phyloP scores from a whole-genome alignment of 1,140 invertebrate species.

The Formica exsecta region DNA sequence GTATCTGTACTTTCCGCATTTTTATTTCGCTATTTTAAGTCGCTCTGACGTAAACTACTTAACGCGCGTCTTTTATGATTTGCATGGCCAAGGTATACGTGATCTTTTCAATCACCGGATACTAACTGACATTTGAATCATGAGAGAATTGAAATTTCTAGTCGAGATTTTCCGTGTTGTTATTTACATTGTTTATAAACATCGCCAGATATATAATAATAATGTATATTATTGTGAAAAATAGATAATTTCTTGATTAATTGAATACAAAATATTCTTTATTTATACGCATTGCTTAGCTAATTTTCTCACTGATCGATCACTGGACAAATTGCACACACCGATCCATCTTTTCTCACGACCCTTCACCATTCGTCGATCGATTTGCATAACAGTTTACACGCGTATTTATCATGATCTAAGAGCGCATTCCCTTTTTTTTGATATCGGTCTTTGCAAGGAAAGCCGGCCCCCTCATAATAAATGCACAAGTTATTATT shows the following conservation, averaged over 20 bases:
- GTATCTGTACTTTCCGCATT: slow-evolving; percentile 1
- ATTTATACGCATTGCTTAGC: slow-evolving; percentile 3
- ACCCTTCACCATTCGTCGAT: slow-evolving; percentile 75
- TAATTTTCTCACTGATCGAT: slow-evolving; percentile 26
- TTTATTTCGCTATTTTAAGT: not conserved
- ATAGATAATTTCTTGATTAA: not conserved
- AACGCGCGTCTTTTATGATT: not conserved
- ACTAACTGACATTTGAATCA: not conserved
- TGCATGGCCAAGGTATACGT: not conserved
- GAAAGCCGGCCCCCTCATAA: slow-evolving; percentile 75
- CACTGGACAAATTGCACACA: slow-evolving; percentile 15
- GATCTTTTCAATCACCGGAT: not conserved
- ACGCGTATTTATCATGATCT: slow-evolving; percentile 81
- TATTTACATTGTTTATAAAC: slow-evolving; percentile 23
- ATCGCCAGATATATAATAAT: not conserved
- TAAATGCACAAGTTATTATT: slow-evolving; percentile 86
- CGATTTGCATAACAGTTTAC: slow-evolving; percentile 84
- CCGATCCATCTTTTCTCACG: slow-evolving; percentile 58
- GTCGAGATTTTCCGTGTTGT: not conserved
- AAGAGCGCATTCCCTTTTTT: slow-evolving; percentile 27
- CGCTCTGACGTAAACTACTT: not conserved
- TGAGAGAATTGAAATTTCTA: slow-evolving; percentile 35
- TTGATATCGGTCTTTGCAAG: slow-evolving; percentile 13
- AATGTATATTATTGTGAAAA: not conserved
- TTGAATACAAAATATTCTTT: not conserved